Conservation (phyloP, 2,797 vertebrate genomes). For the Syngnathus acus region DNA sequence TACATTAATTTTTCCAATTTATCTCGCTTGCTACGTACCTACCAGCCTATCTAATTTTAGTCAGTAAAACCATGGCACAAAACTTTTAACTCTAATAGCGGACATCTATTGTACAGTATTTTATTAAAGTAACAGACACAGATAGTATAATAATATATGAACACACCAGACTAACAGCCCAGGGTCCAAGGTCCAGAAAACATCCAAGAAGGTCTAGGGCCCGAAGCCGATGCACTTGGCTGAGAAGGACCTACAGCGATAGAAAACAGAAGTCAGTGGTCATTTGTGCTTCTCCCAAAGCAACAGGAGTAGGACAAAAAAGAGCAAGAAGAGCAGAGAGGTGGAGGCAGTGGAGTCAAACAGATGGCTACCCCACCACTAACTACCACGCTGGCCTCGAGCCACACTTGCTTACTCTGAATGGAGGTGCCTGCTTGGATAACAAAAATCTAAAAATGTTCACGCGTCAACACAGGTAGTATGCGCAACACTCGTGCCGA, state of each 20-base stretch:
- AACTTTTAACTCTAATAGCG: background rate
- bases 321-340: background rate
- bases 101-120: background rate
- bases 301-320: slow-evolving; percentile 1
- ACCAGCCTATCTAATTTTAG: background rate
- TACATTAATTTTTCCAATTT: background rate
- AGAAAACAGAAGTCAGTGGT: slow-evolving; percentile 38
- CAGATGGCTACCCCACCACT: slow-evolving; percentile 55
- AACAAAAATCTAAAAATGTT: background rate
- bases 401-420: slow-evolving; percentile 9
- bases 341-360: slow-evolving; percentile 10
- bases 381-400: slow-evolving; percentile 22
- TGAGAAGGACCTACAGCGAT: slow-evolving; percentile 82
- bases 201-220: slow-evolving; percentile 88
- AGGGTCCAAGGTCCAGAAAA: slow-evolving; percentile 95
- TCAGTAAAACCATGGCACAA: background rate
- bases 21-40: background rate
- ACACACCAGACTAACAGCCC: slow-evolving; percentile 94
- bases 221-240: slow-evolving; percentile 91
- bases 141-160: background rate
- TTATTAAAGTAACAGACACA: background rate
- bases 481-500: background rate
- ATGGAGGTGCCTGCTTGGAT: slow-evolving; percentile 33
- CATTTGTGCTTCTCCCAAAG: background rate
- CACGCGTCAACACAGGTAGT: slow-evolving; percentile 1